Evolutionary conservation across 2,888 invertebrate species (phyloP), one percentile per base, ranked within the genome.

Genomic region (Tinea pellionella): DNA sequence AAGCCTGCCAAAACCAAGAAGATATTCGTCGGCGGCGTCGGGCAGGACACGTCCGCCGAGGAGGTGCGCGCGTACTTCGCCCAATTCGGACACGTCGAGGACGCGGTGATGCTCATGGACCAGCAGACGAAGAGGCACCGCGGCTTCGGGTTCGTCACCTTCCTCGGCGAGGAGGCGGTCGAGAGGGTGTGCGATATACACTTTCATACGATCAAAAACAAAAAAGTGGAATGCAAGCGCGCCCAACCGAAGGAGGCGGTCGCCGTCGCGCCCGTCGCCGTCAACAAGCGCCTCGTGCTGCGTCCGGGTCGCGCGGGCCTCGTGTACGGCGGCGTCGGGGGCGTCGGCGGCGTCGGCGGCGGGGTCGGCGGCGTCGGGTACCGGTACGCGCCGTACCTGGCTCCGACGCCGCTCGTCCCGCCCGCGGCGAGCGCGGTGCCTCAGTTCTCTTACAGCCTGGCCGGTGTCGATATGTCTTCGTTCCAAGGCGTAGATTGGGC

Each of bases 141-240:
- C 60, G 96, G 96, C 64, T 96, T 96, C 77, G 96, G 96, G 41
- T 96, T 96, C 81, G 96, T 96, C 62, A 96, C 96, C 43, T 96
- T 96, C 81, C 96, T 96, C 76, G 94, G 93, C 69, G 96, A 96
- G 77, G 96, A 96, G 75, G 94, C 95, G 1, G 96, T 96, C 15
- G 96, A 96, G 76, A 91, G 95, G 65, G 96, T 96, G n/a, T 96
- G 96, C 85, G 96, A 96, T 72, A 96, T 96, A 58, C 96, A 96
- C 80, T 96, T 95, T 79, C 96, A 96, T 80, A 96, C 95, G 61
- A 94, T 96, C 69, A 96, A 96, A 84, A 96, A 95, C 75, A 96
- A 96, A 80, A 96, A 96, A 81, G 86, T 91, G 55, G 96, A 96
- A 80, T 96, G 96, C 80, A 96, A 96, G 84, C 95, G 96, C 77